Evolutionary conservation across 2,797 vertebrate genomes (phyloP).

Genomic region (Etheostoma perlongum): DNA sequence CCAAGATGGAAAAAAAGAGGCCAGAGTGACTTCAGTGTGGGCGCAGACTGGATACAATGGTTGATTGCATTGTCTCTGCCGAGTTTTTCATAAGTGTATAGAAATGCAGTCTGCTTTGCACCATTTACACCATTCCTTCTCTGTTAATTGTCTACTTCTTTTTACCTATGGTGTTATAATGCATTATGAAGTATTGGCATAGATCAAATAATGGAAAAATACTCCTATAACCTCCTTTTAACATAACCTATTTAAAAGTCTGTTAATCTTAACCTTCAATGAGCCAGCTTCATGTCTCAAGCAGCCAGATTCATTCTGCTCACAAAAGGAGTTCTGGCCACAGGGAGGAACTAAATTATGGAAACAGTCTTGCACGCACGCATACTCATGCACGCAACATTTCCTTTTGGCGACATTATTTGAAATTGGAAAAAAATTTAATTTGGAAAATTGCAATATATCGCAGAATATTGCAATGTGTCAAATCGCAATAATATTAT

Average conservation of each 20-base stretch:
- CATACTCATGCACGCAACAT: background rate
- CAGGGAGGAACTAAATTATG: constrained; percentile 6
- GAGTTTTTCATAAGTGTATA: constrained; percentile 15
- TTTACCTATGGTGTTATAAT: background rate
- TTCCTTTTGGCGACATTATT: too few species aligned
- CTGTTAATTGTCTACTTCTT: background rate
- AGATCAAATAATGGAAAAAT: background rate
- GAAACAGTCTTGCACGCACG: background rate
- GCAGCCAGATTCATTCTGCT: background rate
- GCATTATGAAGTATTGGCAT: background rate
- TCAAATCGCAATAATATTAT: too few species aligned
- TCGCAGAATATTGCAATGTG: too few species aligned
- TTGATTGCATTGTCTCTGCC: constrained; percentile 20
- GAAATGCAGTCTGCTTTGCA: background rate
- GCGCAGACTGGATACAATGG: constrained; percentile 14
- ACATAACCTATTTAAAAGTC: background rate
- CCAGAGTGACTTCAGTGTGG: constrained; percentile 16
- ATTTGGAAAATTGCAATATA: too few species aligned
- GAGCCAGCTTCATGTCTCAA: background rate
- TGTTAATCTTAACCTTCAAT: constrained; percentile 14
- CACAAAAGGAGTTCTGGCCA: background rate
- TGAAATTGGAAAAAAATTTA: too few species aligned
- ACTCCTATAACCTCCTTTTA: background rate
- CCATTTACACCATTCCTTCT: background rate
- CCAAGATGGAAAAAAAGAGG: constrained; percentile 33